These are phyloP conservation scores for Bolinopsis microptera DNA, from an alignment of 37 sponge, comb jelly and placozoan species.

Conservation along the genomic window DNA sequence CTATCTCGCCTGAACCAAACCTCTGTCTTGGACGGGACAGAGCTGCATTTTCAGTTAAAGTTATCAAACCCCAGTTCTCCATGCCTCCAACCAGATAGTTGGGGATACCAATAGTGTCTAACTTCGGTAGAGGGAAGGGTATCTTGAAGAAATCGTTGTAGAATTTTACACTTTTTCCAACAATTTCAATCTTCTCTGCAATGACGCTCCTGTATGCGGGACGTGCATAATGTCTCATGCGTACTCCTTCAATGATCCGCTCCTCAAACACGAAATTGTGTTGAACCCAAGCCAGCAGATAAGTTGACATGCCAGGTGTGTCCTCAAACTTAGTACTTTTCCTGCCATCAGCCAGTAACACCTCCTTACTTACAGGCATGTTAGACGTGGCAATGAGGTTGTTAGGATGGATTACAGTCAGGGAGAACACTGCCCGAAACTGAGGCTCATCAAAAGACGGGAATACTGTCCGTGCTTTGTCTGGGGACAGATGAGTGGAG, in stretches of 20 bases:
- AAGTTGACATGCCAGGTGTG: slow-evolving; percentile 45
- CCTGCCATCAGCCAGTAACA: background rate
- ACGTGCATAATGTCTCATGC: background rate
- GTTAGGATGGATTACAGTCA: slow-evolving; percentile 17
- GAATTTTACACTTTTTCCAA: background rate
- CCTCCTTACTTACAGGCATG: slow-evolving; percentile 23
- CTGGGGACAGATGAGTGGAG: slow-evolving; percentile 47
- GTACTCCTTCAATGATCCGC: background rate
- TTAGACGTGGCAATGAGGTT: slow-evolving; percentile 1
- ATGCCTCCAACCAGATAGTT: slow-evolving; percentile 43
- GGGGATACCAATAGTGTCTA: slow-evolving; percentile 39
- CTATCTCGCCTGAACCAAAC: background rate
- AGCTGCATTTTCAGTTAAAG: background rate
- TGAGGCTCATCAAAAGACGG: slow-evolving; percentile 57
- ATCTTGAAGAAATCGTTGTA: slow-evolving; percentile 46
- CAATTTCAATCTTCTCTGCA: background rate
- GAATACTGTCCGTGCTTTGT: slow-evolving; percentile 56
- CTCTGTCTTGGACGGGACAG: background rate
- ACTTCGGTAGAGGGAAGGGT: slow-evolving; percentile 39
- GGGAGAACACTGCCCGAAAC: slow-evolving; percentile 10
- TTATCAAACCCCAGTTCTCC: slow-evolving; percentile 58
- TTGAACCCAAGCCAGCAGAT: slow-evolving; percentile 64
- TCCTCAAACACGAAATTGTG: slow-evolving; percentile 28
- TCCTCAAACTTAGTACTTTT: background rate
- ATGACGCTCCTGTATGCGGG: background rate